phyloP scores from a whole-genome alignment of 2,797 vertebrate genomes.

The Pterois miles region DNA sequence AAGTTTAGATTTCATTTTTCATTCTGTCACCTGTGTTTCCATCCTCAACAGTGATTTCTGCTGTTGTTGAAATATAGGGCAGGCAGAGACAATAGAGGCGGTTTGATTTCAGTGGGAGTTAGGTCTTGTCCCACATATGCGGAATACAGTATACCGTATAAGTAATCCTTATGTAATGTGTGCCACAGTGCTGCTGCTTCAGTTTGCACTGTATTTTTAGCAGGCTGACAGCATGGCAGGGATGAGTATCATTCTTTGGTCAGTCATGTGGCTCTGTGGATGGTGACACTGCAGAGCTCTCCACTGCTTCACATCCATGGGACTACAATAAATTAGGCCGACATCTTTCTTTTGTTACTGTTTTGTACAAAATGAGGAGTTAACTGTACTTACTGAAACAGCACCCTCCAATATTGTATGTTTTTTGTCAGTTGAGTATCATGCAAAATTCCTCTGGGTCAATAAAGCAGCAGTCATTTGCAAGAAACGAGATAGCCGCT shows the following conservation, averaged over 20 bases:
- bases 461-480: slow-evolving; percentile 26
- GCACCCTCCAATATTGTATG: background rate
- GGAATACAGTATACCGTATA: background rate
- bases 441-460: slow-evolving; percentile 16
- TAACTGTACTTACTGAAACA: slow-evolving; percentile 24
- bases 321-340: slow-evolving; percentile 30
- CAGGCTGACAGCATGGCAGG: slow-evolving; percentile 47
- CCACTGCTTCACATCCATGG: background rate
- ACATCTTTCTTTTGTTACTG: slow-evolving; percentile 7
- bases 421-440: slow-evolving; percentile 9
- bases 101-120: slow-evolving; percentile 32
- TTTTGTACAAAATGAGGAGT: slow-evolving; percentile 11
- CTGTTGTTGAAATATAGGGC: slow-evolving; percentile 36
- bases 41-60: background rate
- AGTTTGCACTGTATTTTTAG: slow-evolving; percentile 66
- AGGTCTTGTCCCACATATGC: slow-evolving; percentile 37
- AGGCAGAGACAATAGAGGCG: slow-evolving; percentile 19
- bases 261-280: slow-evolving; percentile 21
- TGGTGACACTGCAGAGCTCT: slow-evolving; percentile 29
- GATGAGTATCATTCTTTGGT: slow-evolving; percentile 60
- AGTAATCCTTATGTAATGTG: slow-evolving; percentile 40
- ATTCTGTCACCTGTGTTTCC: slow-evolving; percentile 10
- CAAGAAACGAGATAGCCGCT: slow-evolving; percentile 13
- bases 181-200: slow-evolving; percentile 17
- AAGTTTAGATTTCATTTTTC: background rate